Conservation (phyloP, 1,140 invertebrate species). For the Aethina tumida region DNA sequence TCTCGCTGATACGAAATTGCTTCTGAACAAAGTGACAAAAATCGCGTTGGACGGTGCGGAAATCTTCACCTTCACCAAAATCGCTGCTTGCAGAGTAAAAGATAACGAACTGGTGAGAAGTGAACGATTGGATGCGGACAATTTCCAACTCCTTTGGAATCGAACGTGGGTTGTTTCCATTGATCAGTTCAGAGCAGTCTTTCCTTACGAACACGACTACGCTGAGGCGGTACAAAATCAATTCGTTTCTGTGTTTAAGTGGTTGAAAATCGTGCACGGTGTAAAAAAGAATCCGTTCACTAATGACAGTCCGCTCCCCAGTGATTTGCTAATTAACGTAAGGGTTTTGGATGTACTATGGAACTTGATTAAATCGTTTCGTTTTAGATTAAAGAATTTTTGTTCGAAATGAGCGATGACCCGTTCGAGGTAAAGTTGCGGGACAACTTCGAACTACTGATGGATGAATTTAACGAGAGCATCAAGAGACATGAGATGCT, state of each 20-base stretch:
- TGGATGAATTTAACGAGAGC: conserved; percentile 94
- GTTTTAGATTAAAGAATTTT: conserved; percentile 63
- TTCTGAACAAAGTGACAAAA: conserved; percentile 12
- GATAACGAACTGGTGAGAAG: conserved; percentile 52
- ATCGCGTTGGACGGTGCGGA: conserved; percentile 65
- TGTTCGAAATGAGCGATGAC: conserved; percentile 92
- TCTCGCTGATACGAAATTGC: conserved; percentile 1
- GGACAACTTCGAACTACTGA: conserved; percentile 91
- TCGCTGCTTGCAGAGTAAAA: conserved; percentile 45
- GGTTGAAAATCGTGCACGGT: conserved; percentile 76
- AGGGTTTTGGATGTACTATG: conserved; percentile 18
- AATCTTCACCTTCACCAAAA: conserved; percentile 63
- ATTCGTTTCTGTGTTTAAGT: conserved; percentile 82
- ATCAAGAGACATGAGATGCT: conserved; percentile 84
- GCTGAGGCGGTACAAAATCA: conserved; percentile 88
- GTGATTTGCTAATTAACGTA: conserved; percentile 83
- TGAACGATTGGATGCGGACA: conserved; percentile 63
- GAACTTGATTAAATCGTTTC: not conserved
- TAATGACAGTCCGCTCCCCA: conserved; percentile 57
- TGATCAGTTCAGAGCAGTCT: conserved; percentile 45
- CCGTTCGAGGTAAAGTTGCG: conserved; percentile 94
- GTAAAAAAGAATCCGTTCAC: conserved; percentile 60
- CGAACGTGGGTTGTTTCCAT: conserved; percentile 63
- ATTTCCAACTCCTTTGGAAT: conserved; percentile 58
- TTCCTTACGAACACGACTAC: conserved; percentile 79